These are phyloP conservation scores for Otus sunia DNA, from an alignment of 2,113 vertebrate species.

Conservation along the genomic window DNA sequence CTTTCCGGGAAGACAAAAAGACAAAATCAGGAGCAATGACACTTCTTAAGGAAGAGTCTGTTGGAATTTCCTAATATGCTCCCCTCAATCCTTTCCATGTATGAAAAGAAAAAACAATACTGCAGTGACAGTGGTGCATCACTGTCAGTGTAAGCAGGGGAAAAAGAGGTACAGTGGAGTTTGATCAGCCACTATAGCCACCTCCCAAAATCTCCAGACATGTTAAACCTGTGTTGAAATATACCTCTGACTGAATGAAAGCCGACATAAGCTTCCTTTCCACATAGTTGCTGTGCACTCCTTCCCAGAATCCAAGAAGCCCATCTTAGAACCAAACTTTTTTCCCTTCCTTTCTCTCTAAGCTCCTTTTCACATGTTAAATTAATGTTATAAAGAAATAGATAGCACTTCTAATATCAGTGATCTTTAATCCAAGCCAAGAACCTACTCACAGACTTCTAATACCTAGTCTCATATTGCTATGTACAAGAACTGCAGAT, in stretches of 20 bases:
- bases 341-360: not conserved
- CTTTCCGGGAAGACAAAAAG: not conserved
- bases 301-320: not conserved
- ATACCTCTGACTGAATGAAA: not conserved
- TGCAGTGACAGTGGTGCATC: not conserved
- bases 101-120: not conserved
- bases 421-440: not conserved
- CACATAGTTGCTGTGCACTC: accelerated
- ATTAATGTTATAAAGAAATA: not conserved
- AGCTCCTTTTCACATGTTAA: not conserved
- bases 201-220: not conserved
- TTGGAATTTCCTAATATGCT: not conserved
- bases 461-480: not conserved
- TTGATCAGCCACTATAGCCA: not conserved
- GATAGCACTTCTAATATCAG: not conserved
- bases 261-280: not conserved
- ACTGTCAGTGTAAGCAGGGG: not conserved
- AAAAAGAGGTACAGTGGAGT: not conserved
- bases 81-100: not conserved
- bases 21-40: not conserved
- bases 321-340: not conserved
- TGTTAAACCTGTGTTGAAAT: not conserved
- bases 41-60: not conserved
- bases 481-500: not conserved
- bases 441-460: not conserved